phyloP scores from a whole-genome alignment of 2,113 vertebrate genomes.

The Amazona guildingii region DNA sequence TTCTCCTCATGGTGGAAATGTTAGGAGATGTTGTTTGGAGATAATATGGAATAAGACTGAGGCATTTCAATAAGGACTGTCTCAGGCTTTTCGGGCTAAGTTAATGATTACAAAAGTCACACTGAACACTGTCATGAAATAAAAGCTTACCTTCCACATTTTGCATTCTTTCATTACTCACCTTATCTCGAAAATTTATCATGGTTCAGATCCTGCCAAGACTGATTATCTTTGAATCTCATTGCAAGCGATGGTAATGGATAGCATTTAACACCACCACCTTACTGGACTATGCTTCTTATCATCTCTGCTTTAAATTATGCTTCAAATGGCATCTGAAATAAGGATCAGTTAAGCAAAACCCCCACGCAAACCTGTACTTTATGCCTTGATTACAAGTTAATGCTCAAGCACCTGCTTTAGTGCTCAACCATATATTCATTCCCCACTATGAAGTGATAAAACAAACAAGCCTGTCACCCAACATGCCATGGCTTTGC shows the following conservation, averaged over 20 bases:
- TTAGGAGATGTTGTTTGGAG: background rate
- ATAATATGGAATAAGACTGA: background rate
- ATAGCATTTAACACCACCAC: background rate
- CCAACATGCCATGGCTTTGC: background rate
- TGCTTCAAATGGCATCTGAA: background rate
- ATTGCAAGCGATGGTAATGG: background rate
- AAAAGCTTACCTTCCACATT: background rate
- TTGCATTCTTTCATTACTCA: background rate
- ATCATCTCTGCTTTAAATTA: background rate
- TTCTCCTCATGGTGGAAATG: constrained; percentile 31
- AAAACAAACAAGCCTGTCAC: background rate
- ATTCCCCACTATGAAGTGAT: background rate
- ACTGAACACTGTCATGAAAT: background rate
- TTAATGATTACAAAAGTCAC: constrained; percentile 68
- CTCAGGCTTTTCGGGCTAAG: background rate
- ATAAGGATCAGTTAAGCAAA: background rate
- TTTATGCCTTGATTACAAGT: constrained; percentile 30
- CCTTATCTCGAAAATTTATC: background rate
- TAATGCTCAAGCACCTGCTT: background rate
- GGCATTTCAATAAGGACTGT: background rate
- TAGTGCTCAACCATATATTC: background rate
- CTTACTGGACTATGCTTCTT: background rate
- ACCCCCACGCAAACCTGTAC: background rate
- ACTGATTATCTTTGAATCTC: background rate
- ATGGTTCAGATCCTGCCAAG: background rate